Evolutionary conservation across 2,797 vertebrate genomes (phyloP).

Genomic region (Gallinago nigripennis): DNA sequence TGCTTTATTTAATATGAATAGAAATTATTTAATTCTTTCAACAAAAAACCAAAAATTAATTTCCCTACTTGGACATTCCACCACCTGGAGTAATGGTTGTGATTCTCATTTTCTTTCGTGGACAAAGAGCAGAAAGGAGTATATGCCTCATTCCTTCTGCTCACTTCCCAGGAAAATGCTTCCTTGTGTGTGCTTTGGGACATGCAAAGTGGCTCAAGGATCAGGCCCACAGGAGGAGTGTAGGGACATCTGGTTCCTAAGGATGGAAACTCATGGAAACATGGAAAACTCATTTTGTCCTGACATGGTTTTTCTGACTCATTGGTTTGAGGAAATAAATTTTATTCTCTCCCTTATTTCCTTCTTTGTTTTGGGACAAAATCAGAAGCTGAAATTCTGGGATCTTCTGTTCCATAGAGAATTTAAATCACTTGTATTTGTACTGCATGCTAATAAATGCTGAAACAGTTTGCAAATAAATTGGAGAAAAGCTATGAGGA

Average conservation of each 20-base stretch:
- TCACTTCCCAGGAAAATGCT: not conserved
- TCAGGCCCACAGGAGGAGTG: not conserved
- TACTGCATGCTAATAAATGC: not conserved
- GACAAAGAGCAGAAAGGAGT: not conserved
- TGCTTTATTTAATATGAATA: not conserved
- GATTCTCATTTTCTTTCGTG: not conserved
- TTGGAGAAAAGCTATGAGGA: not conserved
- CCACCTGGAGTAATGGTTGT: not conserved
- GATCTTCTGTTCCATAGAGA: not conserved
- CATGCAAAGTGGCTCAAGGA: fast-evolving
- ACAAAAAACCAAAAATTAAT: not conserved
- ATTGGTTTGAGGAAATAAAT: not conserved
- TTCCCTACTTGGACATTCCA: not conserved
- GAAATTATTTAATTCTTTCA: not conserved
- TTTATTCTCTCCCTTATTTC: not conserved
- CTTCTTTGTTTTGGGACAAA: not conserved
- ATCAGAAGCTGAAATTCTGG: not conserved
- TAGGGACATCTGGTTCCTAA: not conserved
- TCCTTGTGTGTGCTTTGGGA: fast-evolving
- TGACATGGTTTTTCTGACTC: not conserved
- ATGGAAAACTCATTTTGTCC: not conserved
- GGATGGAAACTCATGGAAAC: too few species aligned
- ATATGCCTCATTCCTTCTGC: not conserved
- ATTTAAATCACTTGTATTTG: not conserved
- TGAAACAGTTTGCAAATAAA: not conserved